A percentile compares a stretch with the other conserved stretches of the same genome.
Conservation (phyloP, 2,797 vertebrate species). For the Clarias pachynema region DNA sequence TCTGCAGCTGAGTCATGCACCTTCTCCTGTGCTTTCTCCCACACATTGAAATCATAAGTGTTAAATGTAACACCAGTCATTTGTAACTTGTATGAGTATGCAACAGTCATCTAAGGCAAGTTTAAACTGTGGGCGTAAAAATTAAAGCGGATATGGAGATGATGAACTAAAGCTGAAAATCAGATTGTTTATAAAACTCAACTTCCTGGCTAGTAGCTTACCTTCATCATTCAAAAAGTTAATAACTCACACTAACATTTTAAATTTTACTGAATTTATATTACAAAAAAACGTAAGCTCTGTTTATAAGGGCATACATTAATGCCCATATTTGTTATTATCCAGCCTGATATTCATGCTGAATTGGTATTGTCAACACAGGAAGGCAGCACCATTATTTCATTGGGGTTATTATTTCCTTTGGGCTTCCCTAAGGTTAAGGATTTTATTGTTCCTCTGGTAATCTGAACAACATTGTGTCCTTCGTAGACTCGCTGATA, state of each 20-base stretch:
- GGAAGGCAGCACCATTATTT: background rate
- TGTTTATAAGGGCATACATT: background rate
- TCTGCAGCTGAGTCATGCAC: constrained; percentile 47
- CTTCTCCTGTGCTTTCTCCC: constrained; percentile 45
- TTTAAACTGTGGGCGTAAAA: constrained; percentile 10
- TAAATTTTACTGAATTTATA: background rate
- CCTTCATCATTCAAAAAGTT: background rate
- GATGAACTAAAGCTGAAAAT: background rate
- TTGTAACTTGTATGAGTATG: constrained; percentile 8
- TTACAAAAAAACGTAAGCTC: background rate
- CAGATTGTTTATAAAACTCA: background rate
- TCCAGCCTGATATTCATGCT: background rate
- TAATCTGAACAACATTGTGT: constrained; percentile 38
- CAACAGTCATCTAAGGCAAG: background rate
- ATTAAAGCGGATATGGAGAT: background rate
- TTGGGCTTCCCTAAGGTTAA: constrained; percentile 24
- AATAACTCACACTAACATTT: background rate
- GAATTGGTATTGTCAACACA: constrained; percentile 7
- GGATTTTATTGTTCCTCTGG: constrained; percentile 35
- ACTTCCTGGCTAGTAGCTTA: background rate
- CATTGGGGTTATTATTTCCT: constrained; percentile 28
- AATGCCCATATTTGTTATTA: background rate
- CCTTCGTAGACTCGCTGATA: constrained; percentile 39
- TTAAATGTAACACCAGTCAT: constrained; percentile 20
- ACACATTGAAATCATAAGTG: constrained; percentile 15